Evolutionary conservation across 2,113 vertebrate genomes (phyloP), one percentile per base, ranked within the genome.

Genomic region (Malaclemys terrapin): DNA sequence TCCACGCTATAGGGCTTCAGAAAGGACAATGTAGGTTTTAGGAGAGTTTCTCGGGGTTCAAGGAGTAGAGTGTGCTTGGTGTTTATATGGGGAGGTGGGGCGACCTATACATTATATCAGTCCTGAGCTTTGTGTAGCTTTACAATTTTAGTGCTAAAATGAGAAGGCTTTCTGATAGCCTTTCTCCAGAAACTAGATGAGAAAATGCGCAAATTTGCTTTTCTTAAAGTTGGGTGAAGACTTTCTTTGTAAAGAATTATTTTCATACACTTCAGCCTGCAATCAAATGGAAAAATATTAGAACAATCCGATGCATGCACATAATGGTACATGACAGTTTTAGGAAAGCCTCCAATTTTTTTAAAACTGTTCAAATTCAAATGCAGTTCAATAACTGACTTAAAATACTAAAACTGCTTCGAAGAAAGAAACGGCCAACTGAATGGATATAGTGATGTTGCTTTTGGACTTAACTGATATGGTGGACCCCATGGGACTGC

Each of bases 181-280:
- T 8, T 8, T 17, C 80, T 57, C 90, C 47, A 31, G 87, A n/a
- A 17, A 42, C 45, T 31, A 80, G 62, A 95, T 52, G 42, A 50
- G 91, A 91, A 19, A 27, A 85, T 76, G 13, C 35, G 1, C 53
- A 65, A 31, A 25, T 57, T 1, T 38, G 27, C 29, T 88, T 88
- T 52, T 88, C 91, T 90, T 83, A 17, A 62, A 88, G 49, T 80
- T 53, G 88, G 57, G 24, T 82, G 53, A 84, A 90, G 62, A 22
- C 1, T n/a, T 22, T 45, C 79, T 62, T 83, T 24, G 91, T 89
- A 27, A n/a, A 91, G 9, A 4, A 19, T 3, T 56, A 45, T 87
- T 80, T 88, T 81, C 14, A 8, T 85, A 80, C 53, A 79, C 25
- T 10, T 20, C 45, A 14, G 1, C 59, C 38, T 45, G 12, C 14